Evolutionary conservation across 2,888 invertebrate genomes (phyloP).

Genomic region (Cheilosia impressa): DNA sequence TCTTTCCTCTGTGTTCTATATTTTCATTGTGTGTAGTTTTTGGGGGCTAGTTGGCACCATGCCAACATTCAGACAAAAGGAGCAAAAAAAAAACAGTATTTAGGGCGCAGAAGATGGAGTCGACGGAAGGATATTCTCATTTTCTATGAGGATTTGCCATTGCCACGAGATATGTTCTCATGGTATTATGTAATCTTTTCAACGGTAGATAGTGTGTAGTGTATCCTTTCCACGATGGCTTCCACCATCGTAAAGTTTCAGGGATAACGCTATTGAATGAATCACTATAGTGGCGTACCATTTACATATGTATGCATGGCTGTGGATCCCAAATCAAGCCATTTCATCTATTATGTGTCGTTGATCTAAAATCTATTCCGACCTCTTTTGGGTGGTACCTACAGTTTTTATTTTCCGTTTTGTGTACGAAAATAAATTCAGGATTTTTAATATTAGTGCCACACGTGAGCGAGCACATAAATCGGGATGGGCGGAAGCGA

Average conservation of each 20-base stretch:
- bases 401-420: background rate
- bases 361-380: constrained; percentile 49
- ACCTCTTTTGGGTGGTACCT: background rate
- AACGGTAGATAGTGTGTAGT: constrained; percentile 14
- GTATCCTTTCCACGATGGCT: constrained; percentile 39
- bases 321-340: constrained; percentile 43
- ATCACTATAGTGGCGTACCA: constrained; percentile 17
- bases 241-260: constrained; percentile 52
- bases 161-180: constrained; percentile 51
- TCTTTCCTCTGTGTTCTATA: constrained; percentile 27
- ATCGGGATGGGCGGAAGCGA: background rate
- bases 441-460: constrained; percentile 30
- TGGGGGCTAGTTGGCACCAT: constrained; percentile 70
- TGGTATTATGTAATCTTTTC: constrained; percentile 55
- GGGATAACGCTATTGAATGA: constrained; percentile 47
- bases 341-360: constrained; percentile 47
- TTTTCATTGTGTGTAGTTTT: constrained; percentile 45
- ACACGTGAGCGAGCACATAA: background rate
- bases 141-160: constrained; percentile 55
- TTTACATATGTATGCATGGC: constrained; percentile 1
- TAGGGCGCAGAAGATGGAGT: constrained; percentile 35
- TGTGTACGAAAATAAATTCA: background rate
- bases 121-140: constrained; percentile 60
- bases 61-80: constrained; percentile 57
- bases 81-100: constrained; percentile 33